Evolutionary conservation across 2,797 vertebrate species (phyloP).

Genomic region (Poecilia gillii): DNA sequence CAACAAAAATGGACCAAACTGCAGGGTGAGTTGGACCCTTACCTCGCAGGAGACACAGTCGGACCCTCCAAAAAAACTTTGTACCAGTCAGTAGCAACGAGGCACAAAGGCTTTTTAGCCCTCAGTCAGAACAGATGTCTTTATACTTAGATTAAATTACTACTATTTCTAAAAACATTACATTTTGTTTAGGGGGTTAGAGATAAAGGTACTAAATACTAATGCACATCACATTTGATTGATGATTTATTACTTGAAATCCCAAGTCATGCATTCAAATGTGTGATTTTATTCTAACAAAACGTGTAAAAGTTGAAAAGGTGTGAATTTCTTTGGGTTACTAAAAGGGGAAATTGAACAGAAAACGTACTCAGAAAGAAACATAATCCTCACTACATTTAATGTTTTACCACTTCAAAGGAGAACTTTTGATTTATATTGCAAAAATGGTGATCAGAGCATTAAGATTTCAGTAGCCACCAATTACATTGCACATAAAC

Average conservation of each 20-base stretch:
- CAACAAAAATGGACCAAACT: conserved; percentile 75
- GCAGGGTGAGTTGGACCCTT: conserved; percentile 68
- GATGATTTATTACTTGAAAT: not conserved
- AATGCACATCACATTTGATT: not conserved
- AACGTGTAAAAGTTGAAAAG: not conserved
- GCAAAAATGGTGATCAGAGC: conserved; percentile 42
- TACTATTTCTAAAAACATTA: not conserved
- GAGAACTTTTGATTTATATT: conserved; percentile 58
- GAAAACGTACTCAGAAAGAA: conserved; percentile 47
- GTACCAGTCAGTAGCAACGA: too few species aligned
- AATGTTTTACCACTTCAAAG: conserved; percentile 26
- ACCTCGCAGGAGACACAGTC: not conserved
- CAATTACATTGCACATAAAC: conserved; percentile 63
- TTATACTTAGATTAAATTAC: not conserved
- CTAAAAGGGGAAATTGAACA: conserved; percentile 23
- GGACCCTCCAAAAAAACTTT: conserved; percentile 33
- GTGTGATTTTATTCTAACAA: not conserved
- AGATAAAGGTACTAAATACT: not conserved
- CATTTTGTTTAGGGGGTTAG: not conserved
- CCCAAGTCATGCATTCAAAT: not conserved
- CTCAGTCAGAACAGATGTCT: not conserved
- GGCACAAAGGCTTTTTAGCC: too few species aligned
- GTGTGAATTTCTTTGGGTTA: conserved; percentile 6
- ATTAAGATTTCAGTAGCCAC: conserved; percentile 64
- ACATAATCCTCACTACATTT: conserved; percentile 24